Evolutionary conservation across 2,888 invertebrate genomes (phyloP), one percentile per base, ranked within the genome.

Genomic region (Andrena chrysosceles): DNA sequence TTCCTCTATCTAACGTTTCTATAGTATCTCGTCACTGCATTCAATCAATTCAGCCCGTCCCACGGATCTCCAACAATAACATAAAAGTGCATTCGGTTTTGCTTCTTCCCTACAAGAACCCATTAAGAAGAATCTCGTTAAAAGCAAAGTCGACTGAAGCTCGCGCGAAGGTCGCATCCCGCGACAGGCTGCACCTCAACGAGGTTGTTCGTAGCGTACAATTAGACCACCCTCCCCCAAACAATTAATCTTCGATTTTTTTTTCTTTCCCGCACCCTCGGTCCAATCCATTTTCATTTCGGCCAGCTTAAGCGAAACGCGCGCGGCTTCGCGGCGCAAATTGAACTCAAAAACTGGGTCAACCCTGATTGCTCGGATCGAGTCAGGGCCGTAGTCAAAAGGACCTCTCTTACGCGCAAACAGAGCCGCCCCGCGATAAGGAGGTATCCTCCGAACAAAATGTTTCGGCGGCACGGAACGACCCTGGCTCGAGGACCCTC

Each of bases 321-420:
- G 56, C 60, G 71, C 67, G 77, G 81, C 63, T 79, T 83, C 82
- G 74, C 54, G 73, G 75, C 78, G 87, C 83, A 84, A 90, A 88
- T 86, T 86, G 79, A 85, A 85, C 35, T 77, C 42, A 68, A 85
- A 56, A 90, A 90, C 83, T 90, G 66, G 91, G 90, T 90, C 90
- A 89, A 79, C 84, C 83, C 86, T 83, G 86, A 87, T 87, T 84
- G 85, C 86, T 66, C 52, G 77, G 62, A 82, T 80, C 67, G 79
- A 85, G 83, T 70, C 88, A 88, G 86, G 89, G 83, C 76, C 85
- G 85, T 75, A 74, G 82, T 79, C 77, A 84, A 86, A 42, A 86
- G 83, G 83, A 79, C 77, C 81, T 63, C 35, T 60, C 31, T 35
- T 52, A 73, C 54, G 71, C 71, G 62, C 56, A 75, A 72, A 83